phyloP scores from a whole-genome alignment of 2,888 invertebrate species.

The Hydriomena furcata region DNA sequence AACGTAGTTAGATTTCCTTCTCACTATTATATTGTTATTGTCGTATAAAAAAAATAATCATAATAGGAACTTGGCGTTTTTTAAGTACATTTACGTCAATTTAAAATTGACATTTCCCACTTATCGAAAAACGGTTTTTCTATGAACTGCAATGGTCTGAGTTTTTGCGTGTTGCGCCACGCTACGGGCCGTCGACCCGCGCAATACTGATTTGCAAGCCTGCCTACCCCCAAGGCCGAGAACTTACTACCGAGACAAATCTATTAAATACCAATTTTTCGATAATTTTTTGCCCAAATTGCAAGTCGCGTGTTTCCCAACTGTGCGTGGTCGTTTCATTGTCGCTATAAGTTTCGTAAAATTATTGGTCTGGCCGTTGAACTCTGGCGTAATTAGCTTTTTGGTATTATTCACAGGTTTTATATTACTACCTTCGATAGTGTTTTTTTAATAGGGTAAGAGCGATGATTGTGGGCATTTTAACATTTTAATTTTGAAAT shows the following conservation, averaged over 20 bases:
- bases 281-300: conserved; percentile 30
- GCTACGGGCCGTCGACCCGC: conserved; percentile 63
- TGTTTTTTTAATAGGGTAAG: too few relatives aligned
- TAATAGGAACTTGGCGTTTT: neutral
- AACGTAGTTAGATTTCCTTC: too few relatives aligned
- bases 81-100: neutral
- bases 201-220: conserved; percentile 47
- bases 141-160: conserved; percentile 16
- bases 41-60: too few relatives aligned
- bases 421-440: too few relatives aligned
- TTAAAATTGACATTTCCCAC: conserved; percentile 13
- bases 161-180: conserved; percentile 43
- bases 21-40: too few relatives aligned
- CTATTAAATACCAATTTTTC: conserved; percentile 43
- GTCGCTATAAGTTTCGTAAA: conserved; percentile 13
- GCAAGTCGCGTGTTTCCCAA: conserved; percentile 35
- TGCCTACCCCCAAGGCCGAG: conserved; percentile 58
- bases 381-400: conserved; percentile 27
- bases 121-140: conserved; percentile 30
- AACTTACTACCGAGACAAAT: conserved; percentile 73
- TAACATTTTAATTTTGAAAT: too few relatives aligned
- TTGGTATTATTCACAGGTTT: too few relatives aligned
- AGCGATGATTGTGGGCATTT: too few relatives aligned
- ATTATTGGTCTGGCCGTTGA: conserved; percentile 17
- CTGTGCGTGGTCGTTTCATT: conserved; percentile 27